Conservation (phyloP, 2,888 invertebrate genomes). For the Phaedon cochleariae region DNA sequence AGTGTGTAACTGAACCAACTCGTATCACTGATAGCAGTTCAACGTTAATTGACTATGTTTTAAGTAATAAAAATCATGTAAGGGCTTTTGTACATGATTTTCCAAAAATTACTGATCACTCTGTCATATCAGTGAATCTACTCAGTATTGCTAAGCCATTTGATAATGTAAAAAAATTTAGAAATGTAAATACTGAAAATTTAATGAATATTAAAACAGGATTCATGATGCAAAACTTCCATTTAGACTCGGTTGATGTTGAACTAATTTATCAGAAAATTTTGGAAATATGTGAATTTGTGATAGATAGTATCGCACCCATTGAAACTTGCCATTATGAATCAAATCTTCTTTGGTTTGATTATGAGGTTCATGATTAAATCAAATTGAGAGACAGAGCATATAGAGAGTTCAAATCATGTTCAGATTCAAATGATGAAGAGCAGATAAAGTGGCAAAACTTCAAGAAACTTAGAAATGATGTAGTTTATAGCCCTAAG, state of each 20-base stretch:
- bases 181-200: conserved; percentile 19
- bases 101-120: conserved; percentile 15
- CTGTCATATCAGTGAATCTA: conserved; percentile 12
- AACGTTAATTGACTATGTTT: conserved; percentile 5
- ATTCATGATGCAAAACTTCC: not conserved
- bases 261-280: conserved; percentile 1
- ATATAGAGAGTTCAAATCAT: conserved; percentile 16
- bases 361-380: conserved; percentile 16
- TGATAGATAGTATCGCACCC: conserved; percentile 15
- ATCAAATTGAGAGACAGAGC: conserved; percentile 12
- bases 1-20: conserved; percentile 13
- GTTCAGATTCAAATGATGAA: conserved; percentile 11
- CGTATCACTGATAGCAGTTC: conserved; percentile 6
- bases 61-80: conserved; percentile 11
- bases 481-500: not conserved
- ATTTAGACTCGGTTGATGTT: not conserved
- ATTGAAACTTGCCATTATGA: conserved; percentile 14
- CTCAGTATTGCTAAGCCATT: conserved; percentile 16
- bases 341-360: conserved; percentile 14
- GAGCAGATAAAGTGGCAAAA: not conserved
- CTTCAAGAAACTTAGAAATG: not conserved
- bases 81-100: conserved; percentile 13
- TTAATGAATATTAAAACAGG: conserved; percentile 7
- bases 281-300: conserved; percentile 11
- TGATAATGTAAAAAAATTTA: conserved; percentile 9